phyloP scores from a whole-genome alignment of 2,888 invertebrate species.

The Aporophyla nigra region DNA sequence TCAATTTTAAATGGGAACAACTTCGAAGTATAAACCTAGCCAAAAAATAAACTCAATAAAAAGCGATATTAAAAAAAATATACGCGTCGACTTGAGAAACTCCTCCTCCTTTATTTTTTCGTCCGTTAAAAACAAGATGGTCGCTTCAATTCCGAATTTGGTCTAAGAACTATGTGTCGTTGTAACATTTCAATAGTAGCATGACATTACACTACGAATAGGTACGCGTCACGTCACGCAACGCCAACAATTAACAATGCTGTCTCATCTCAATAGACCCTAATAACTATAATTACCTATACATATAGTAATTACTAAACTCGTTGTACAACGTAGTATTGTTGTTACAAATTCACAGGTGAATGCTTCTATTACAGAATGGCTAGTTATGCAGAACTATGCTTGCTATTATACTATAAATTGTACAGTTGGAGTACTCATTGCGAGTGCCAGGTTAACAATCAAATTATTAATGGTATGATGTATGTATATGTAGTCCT shows the following conservation, averaged over 20 bases:
- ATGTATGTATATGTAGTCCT: too few relatives aligned
- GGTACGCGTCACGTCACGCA: not conserved
- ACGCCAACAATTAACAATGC: not conserved
- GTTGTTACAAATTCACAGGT: constrained; percentile 26
- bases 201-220: too few relatives aligned
- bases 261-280: not conserved
- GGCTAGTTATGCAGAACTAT: not conserved
- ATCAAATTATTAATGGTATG: not conserved
- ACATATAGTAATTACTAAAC: not conserved
- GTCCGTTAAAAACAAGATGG: too few relatives aligned
- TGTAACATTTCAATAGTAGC: too few relatives aligned
- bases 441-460: not conserved
- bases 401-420: not conserved
- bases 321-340: constrained; percentile 17
- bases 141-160: too few relatives aligned
- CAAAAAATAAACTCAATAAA: too few relatives aligned
- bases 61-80: too few relatives aligned
- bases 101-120: too few relatives aligned
- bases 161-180: too few relatives aligned
- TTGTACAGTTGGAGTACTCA: not conserved
- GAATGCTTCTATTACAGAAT: constrained; percentile 10
- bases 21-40: too few relatives aligned
- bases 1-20: too few relatives aligned
- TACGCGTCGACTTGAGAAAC: too few relatives aligned
- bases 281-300: constrained; percentile 15